Conservation (phyloP, 2,113 vertebrate species). For the Alligator mississippiensis region DNA sequence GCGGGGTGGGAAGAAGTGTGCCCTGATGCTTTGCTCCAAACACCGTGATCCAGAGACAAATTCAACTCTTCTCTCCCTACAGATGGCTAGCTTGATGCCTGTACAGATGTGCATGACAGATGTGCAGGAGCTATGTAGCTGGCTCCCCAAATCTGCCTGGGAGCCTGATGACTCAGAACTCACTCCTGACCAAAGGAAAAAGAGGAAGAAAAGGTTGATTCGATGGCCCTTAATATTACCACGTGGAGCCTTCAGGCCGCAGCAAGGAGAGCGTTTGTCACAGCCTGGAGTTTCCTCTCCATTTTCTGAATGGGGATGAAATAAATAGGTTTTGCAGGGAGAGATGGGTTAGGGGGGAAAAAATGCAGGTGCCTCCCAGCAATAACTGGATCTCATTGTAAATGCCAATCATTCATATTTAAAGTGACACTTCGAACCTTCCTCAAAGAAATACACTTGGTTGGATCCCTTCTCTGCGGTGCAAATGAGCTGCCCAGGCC, state of each 20-base stretch:
- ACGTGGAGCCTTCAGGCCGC: not conserved
- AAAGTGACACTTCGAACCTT: constrained; percentile 51
- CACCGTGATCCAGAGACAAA: not conserved
- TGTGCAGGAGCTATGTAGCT: not conserved
- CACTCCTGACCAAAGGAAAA: not conserved
- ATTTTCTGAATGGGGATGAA: not conserved
- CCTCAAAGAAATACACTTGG: constrained; percentile 29
- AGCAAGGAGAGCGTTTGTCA: not conserved
- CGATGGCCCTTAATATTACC: not conserved
- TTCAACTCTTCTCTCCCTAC: not conserved
- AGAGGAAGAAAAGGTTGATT: not conserved
- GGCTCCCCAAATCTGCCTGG: not conserved
- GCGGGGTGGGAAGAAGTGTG: not conserved
- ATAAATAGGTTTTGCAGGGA: not conserved
- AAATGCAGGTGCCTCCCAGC: not conserved
- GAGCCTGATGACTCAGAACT: not conserved
- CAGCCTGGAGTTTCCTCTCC: not conserved
- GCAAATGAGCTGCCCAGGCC: constrained; percentile 45
- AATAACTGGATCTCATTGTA: constrained; percentile 8
- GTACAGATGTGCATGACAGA: not conserved
- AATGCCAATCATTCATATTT: constrained; percentile 36
- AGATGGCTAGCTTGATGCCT: not conserved
- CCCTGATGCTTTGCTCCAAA: not conserved
- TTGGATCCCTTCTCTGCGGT: constrained; percentile 34
- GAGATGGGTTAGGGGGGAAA: not conserved